Percentiles rank a stretch among this genome's conserved stretches.
Evolutionary conservation across 2,113 vertebrate genomes (phyloP).

Genomic region (Neolamprologus tretocephalus): DNA sequence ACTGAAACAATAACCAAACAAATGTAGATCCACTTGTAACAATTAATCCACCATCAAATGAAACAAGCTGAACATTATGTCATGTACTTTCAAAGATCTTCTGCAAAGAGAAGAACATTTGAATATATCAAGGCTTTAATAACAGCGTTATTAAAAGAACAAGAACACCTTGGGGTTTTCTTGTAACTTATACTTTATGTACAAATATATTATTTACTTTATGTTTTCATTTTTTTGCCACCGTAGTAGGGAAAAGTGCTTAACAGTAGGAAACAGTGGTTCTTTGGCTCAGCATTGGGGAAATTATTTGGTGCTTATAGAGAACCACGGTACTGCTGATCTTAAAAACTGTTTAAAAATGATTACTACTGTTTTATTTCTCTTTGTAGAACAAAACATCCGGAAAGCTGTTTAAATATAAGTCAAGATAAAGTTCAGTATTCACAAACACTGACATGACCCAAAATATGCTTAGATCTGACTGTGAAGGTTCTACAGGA

Average conservation of each 20-base stretch:
- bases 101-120: neutral
- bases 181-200: neutral
- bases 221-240: neutral
- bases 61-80: neutral
- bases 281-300: constrained; percentile 9
- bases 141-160: neutral
- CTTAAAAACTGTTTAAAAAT: neutral
- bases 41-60: neutral
- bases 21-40: neutral
- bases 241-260: constrained; percentile 6
- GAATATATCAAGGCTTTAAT: neutral
- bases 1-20: neutral
- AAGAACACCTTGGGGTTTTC: neutral
- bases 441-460: neutral
- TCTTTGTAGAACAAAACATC: neutral
- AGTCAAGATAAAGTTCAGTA: neutral
- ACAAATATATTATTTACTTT: constrained; percentile 2
- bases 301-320: neutral
- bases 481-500: neutral
- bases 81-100: neutral
- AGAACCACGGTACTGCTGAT: neutral
- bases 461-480: neutral
- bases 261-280: neutral
- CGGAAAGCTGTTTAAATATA: neutral
- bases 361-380: neutral